These are phyloP conservation scores for Drosophila lowei DNA, from an alignment of 1,140 invertebrate genomes.

Conservation along the genomic window DNA sequence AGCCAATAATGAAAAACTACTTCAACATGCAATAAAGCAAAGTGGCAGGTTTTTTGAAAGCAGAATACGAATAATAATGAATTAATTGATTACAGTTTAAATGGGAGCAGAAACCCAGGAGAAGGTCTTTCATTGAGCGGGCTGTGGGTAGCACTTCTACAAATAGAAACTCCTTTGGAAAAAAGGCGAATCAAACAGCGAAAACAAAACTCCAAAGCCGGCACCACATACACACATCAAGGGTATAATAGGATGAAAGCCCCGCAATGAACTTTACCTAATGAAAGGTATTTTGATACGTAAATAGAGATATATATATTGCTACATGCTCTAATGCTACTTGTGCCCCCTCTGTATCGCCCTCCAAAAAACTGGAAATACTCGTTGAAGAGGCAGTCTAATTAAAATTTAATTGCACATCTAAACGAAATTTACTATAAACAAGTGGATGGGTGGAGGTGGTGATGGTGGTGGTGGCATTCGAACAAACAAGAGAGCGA, in stretches of 20 bases:
- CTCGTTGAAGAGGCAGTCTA: constrained; percentile 52
- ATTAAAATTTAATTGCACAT: constrained; percentile 80
- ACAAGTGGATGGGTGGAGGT: constrained; percentile 35
- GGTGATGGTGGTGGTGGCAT: not conserved
- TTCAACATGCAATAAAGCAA: constrained; percentile 79
- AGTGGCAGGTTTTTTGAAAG: constrained; percentile 70
- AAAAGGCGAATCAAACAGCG: constrained; percentile 13
- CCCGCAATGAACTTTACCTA: constrained; percentile 37
- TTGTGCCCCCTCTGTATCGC: not conserved
- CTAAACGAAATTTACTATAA: constrained; percentile 78
- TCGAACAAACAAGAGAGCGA: constrained; percentile 25
- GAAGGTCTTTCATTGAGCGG: constrained; percentile 4
- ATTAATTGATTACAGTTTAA: constrained; percentile 80
- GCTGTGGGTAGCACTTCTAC: not conserved
- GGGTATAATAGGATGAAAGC: constrained; percentile 47
- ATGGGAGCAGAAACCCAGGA: constrained; percentile 28
- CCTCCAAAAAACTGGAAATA: constrained; percentile 24
- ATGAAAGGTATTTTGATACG: constrained; percentile 60
- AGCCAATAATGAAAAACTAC: constrained; percentile 73
- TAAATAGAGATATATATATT: constrained; percentile 43
- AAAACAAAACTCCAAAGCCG: constrained; percentile 26
- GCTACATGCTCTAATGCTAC: constrained; percentile 15
- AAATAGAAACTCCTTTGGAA: constrained; percentile 35
- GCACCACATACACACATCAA: constrained; percentile 35
- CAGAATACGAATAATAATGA: constrained; percentile 76